Base-by-base conservation (phyloP, 2,797 vertebrate species). In the Hephaestus fuliginosus region DNA sequence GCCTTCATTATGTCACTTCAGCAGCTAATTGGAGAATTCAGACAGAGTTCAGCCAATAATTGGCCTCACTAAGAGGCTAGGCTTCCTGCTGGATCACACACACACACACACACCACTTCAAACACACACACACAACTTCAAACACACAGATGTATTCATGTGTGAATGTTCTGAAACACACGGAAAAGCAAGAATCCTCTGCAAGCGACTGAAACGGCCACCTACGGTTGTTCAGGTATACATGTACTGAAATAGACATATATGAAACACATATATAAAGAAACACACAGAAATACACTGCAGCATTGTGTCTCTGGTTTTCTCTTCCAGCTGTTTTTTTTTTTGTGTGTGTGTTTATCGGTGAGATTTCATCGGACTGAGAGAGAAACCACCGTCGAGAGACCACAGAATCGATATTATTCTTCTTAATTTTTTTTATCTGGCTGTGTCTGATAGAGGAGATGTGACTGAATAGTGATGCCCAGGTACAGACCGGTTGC, bases 401-500 rank as follows among this genome's bases (percentile, higher is more conserved):
- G 51, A 22, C 51, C 20, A n/a, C 17, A 5, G 46, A 49, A 58
- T 53, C 28, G 5, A 18, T 72, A 5, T 69, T 66, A 17, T 41
- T 74, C n/a, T 28, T 46, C 3, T 56, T 43, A 25, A 52, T 65
- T 70, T 65, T 25, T 22, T 22, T n/a, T 69, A 51, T 73, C 43
- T 9, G 63, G 79, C 63, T 73, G 70, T 20, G 52, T 80, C 51
- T 78, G 58, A 70, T 25, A 12, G 81, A 70, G 14, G 57, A 64
- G 49, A 36, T 57, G 5, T 3, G 43, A 74, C 36, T 75, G 70
- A 68, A 67, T 46, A 49, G 56, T 14, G 69, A 68, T 71, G 65
- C 58, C 56, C 52, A 55, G 65, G 83, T 74, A 65, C 63, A 25
- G 78, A 17, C 14, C n/a, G 15, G 91, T 92, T 93, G 69, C 91